phyloP scores from a whole-genome alignment of 2,797 vertebrate genomes.

The Thripadectes ignobilis region DNA sequence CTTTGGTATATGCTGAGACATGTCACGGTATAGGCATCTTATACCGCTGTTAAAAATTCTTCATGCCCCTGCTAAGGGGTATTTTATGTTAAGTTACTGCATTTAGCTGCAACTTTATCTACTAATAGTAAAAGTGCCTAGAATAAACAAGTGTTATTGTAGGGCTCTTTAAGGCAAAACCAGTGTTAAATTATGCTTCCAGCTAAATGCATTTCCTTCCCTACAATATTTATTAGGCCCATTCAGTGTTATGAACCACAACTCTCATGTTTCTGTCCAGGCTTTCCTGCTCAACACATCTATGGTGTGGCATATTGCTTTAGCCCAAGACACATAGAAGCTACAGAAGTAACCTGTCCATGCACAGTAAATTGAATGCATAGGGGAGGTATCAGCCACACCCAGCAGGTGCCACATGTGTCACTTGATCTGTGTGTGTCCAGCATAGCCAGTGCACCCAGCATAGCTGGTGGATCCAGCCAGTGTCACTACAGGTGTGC shows the following conservation, averaged over 20 bases:
- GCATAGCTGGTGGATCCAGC: accelerated
- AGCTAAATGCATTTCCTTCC: background rate
- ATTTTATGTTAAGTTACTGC: background rate
- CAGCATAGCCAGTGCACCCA: accelerated
- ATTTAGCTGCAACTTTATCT: background rate
- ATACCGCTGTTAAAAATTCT: background rate
- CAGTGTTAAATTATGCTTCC: background rate
- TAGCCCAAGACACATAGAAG: background rate
- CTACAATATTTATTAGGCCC: slow-evolving; percentile 9
- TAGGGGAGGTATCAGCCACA: background rate
- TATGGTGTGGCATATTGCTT: accelerated
- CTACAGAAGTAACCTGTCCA: background rate
- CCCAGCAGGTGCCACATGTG: accelerated
- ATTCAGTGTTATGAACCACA: background rate
- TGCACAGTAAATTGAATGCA: background rate
- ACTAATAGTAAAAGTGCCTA: background rate
- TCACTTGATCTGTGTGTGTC: background rate
- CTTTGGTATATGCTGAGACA: background rate
- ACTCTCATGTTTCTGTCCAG: background rate
- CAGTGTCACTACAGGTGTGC: accelerated
- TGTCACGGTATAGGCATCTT: accelerated
- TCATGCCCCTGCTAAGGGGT: background rate
- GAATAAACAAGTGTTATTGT: background rate
- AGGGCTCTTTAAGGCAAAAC: background rate
- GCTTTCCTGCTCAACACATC: background rate